A percentile compares a stretch with the other conserved stretches of the same genome.
Conservation (phyloP, 2,797 vertebrate genomes). For the Syndactyla subalaris region DNA sequence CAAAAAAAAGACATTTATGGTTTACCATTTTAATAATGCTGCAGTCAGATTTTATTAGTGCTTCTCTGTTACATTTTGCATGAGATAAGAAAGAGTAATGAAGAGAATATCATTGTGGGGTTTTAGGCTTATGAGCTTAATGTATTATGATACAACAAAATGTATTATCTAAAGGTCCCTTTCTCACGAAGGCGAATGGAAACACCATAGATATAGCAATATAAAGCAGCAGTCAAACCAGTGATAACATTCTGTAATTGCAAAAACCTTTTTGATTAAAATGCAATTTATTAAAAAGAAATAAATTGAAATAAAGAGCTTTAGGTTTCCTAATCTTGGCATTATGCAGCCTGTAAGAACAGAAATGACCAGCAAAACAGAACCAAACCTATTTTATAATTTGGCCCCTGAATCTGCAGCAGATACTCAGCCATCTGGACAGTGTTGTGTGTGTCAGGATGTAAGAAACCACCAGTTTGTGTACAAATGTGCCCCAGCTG, state of each 20-base stretch:
- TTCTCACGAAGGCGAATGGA: background rate
- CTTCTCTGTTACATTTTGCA: slow-evolving; percentile 4
- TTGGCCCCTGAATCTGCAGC: background rate
- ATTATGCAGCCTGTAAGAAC: background rate
- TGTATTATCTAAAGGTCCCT: background rate
- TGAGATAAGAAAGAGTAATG: background rate
- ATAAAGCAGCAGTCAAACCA: background rate
- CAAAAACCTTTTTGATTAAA: background rate
- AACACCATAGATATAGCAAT: background rate
- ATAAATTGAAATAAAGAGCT: background rate
- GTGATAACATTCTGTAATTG: background rate
- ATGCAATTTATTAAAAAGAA: background rate
- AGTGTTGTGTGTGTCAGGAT: accelerated
- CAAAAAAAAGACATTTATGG: background rate
- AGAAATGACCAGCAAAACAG: background rate
- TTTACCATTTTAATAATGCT: slow-evolving; percentile 29
- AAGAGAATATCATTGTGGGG: background rate
- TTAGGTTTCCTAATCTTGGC: background rate
- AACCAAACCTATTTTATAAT: background rate
- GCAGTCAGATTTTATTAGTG: slow-evolving; percentile 21
- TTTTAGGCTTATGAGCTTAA: slow-evolving; percentile 41
- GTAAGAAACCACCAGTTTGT: background rate
- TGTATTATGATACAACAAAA: slow-evolving; percentile 12
- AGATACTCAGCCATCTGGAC: background rate
- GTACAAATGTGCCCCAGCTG: background rate